These are phyloP conservation scores for Stenodema calcarata DNA, from an alignment of 2,888 invertebrate genomes.

Conservation along the genomic window DNA sequence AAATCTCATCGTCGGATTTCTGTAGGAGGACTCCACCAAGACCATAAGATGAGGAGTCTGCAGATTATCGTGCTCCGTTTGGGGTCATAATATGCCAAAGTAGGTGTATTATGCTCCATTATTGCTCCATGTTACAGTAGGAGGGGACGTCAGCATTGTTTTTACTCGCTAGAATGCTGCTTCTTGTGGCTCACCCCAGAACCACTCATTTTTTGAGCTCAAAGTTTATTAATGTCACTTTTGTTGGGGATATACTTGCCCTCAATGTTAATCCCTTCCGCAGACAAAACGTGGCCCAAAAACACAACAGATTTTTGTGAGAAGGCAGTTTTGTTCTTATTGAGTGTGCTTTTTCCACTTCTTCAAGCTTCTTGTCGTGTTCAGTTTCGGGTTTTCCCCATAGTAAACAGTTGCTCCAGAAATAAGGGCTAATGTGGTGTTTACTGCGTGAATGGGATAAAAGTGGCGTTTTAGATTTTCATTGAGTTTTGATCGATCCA, in stretches of 20 bases:
- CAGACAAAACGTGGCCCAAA: too few species aligned
- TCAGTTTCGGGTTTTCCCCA: slow-evolving; percentile 52
- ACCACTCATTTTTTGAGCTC: slow-evolving; percentile 31
- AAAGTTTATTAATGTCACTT: too few species aligned
- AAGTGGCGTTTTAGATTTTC: slow-evolving; percentile 5
- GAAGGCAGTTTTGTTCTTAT: slow-evolving; percentile 54
- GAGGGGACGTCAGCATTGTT: neutral
- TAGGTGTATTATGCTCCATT: too few species aligned
- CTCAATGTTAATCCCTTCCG: slow-evolving; percentile 47
- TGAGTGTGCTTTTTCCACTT: slow-evolving; percentile 51
- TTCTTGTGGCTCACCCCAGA: slow-evolving; percentile 8
- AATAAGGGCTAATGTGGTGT: neutral
- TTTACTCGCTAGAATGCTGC: slow-evolving; percentile 23
- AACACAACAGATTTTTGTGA: slow-evolving; percentile 54
- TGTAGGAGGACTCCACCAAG: neutral
- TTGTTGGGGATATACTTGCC: slow-evolving; percentile 50
- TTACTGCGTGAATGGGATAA: too few species aligned
- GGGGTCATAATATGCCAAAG: neutral
- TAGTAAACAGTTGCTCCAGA: neutral
- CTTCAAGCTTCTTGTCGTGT: slow-evolving; percentile 49
- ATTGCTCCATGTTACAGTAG: too few species aligned
- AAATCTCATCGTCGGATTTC: neutral
- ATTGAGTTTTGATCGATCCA: neutral
- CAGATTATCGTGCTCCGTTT: neutral
- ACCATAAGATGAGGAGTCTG: neutral